Evolutionary conservation across 2,888 invertebrate species (phyloP).

Genomic region (Coleophora deauratella): DNA sequence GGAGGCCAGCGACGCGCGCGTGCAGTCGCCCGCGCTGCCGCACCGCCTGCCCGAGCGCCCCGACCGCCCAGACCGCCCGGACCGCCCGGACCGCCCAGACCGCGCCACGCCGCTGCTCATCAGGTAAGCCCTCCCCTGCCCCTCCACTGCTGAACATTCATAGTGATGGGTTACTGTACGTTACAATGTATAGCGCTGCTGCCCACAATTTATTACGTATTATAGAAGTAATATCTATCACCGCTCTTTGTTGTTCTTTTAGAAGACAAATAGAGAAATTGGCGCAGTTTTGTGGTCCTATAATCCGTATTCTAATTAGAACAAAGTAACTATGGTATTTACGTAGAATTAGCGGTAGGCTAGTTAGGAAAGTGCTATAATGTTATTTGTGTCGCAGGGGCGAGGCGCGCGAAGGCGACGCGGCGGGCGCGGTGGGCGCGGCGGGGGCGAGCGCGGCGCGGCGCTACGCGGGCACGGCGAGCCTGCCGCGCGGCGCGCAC

Average conservation of each 20-base stretch:
- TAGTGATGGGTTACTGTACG: no score
- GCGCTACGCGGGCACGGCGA: slow-evolving; percentile 42
- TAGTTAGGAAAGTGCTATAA: no score
- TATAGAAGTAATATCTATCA: no score
- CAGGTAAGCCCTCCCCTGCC: slow-evolving; percentile 33
- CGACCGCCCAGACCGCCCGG: slow-evolving; percentile 42
- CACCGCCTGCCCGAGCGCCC: slow-evolving; percentile 51
- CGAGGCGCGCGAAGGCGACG: slow-evolving; percentile 22
- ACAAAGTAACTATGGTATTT: no score
- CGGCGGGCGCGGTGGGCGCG: slow-evolving; percentile 19
- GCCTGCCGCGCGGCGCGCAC: slow-evolving; percentile 66
- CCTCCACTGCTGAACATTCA: no score
- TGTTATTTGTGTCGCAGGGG: neutral
- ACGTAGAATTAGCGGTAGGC: no score
- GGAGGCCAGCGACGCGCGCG: slow-evolving; percentile 58
- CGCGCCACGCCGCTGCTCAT: slow-evolving; percentile 55
- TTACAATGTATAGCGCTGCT: no score
- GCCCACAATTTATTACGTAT: no score
- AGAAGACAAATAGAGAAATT: no score
- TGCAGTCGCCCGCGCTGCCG: slow-evolving; percentile 61
- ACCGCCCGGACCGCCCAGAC: slow-evolving; percentile 47
- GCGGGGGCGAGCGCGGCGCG: slow-evolving; percentile 22
- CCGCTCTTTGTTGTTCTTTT: no score
- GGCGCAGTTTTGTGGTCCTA: no score
- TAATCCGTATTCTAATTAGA: no score